phyloP scores from a whole-genome alignment of 2,888 invertebrate species.

The Drosophila dives region DNA sequence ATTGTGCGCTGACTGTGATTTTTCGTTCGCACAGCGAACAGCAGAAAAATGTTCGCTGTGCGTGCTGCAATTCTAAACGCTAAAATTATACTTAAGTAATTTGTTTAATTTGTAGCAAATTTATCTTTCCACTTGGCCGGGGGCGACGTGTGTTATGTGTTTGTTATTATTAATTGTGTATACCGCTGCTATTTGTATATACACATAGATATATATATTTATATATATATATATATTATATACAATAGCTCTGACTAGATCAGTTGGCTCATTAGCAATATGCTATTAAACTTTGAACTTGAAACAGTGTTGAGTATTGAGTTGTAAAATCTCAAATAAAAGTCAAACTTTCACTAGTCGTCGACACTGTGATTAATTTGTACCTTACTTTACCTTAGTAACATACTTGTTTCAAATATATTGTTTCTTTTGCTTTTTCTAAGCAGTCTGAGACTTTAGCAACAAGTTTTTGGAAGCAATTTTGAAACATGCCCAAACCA shows the following conservation, averaged over 20 bases:
- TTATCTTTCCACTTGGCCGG: slow-evolving; percentile 61
- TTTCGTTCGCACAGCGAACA: slow-evolving; percentile 1
- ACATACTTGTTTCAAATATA: too few relatives aligned
- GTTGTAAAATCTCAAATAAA: background rate
- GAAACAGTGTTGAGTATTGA: slow-evolving; percentile 24
- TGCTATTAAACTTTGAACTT: slow-evolving; percentile 60
- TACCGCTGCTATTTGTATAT: background rate
- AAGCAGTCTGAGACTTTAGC: background rate
- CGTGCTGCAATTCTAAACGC: slow-evolving; percentile 42
- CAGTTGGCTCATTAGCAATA: slow-evolving; percentile 37
- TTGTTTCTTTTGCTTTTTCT: background rate
- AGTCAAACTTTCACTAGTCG: background rate
- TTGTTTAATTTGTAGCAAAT: slow-evolving; percentile 70
- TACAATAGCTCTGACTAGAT: slow-evolving; percentile 34
- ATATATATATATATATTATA: background rate
- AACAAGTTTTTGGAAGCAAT: background rate
- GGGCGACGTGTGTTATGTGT: slow-evolving; percentile 1
- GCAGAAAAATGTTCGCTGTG: slow-evolving; percentile 12
- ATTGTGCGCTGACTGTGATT: slow-evolving; percentile 52
- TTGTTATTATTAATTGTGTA: slow-evolving; percentile 2
- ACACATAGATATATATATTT: too few relatives aligned
- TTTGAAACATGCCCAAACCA: slow-evolving; percentile 10
- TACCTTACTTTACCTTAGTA: too few relatives aligned
- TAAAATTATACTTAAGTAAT: slow-evolving; percentile 41
- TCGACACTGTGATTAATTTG: background rate